Evolutionary conservation across 2,113 vertebrate species (phyloP), one percentile per base, ranked within the genome.

Genomic region (Antechinus stuartii): DNA sequence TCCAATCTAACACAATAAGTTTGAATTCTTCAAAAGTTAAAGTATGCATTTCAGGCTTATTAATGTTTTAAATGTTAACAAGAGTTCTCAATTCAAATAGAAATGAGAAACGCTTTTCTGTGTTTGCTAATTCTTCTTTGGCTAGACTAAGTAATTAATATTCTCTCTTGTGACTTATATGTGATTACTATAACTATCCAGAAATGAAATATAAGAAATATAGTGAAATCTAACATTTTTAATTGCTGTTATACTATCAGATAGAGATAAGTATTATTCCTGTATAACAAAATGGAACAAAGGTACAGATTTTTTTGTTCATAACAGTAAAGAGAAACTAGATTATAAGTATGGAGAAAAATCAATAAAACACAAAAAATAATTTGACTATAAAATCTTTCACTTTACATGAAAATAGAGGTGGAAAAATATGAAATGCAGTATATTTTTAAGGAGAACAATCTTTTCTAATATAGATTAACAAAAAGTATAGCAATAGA

Each of bases 321-420:
- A 16, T 47, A 54, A 90, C 30, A 46, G 12, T 92, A 93, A 89
- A 24, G 27, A 90, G 92, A 96, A 42, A 46, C 14, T 55, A 19
- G 84, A 50, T 97, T 93, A 54, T 23, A 26, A 89, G 54, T 92
- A 97, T 94, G 95, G 97, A 95, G 53, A 97, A 1, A 1, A 91
- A 47, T 91, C 56, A 55, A 95, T 94, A 25, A 90, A 97, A 96
- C 92, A 93, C 91, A 91, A 94, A 95, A 95, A 94, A 26, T 22
- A 46, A 96, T 97, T 94, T 91, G 95, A 92, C 54, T 90, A 49
- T 90, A 76, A 97, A 97, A 97, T 97, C 96, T 97, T 94, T 96
- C 94, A n/a, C 22, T 46, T 76, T 2, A 4, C 24, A 50, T 25
- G 90, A 93, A 92, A 53, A 30, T 68, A 97, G 91, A 92, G 12